Percentiles rank a stretch among this genome's conserved stretches.
phyloP scores from a whole-genome alignment of 2,113 vertebrate genomes.

The Rynchops niger region DNA sequence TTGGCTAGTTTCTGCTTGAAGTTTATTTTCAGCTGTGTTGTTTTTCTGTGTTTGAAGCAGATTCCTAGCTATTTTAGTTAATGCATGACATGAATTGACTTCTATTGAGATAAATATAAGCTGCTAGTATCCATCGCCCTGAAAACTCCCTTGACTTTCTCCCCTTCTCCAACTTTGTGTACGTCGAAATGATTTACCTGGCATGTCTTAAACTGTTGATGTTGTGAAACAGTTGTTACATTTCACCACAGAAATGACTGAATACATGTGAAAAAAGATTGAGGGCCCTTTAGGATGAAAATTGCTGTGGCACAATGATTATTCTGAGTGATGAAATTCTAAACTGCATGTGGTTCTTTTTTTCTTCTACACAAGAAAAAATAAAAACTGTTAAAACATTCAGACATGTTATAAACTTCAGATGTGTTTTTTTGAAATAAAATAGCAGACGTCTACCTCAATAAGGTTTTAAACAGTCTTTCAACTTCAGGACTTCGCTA shows the following conservation, averaged over 20 bases:
- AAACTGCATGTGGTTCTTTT: background rate
- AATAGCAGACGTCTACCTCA: conserved; percentile 8
- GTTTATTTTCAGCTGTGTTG: background rate
- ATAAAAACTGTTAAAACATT: background rate
- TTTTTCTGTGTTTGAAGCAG: background rate
- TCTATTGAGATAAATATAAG: background rate
- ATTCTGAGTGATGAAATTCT: background rate
- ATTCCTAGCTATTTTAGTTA: background rate
- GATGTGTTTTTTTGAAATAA: background rate
- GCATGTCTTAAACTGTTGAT: background rate
- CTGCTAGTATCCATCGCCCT: background rate
- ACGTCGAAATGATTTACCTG: background rate
- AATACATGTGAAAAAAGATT: background rate
- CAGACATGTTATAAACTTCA: background rate
- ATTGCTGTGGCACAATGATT: background rate
- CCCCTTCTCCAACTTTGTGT: background rate
- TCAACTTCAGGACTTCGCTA: background rate
- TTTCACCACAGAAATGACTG: background rate
- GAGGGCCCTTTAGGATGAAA: background rate
- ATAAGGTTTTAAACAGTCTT: conserved; percentile 38
- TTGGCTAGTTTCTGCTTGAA: background rate
- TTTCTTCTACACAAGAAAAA: conserved; percentile 1
- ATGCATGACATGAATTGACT: background rate
- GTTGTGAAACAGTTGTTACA: background rate
- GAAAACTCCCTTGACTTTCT: background rate